Conservation (phyloP, 2,113 vertebrate genomes). For the Strix aluco region DNA sequence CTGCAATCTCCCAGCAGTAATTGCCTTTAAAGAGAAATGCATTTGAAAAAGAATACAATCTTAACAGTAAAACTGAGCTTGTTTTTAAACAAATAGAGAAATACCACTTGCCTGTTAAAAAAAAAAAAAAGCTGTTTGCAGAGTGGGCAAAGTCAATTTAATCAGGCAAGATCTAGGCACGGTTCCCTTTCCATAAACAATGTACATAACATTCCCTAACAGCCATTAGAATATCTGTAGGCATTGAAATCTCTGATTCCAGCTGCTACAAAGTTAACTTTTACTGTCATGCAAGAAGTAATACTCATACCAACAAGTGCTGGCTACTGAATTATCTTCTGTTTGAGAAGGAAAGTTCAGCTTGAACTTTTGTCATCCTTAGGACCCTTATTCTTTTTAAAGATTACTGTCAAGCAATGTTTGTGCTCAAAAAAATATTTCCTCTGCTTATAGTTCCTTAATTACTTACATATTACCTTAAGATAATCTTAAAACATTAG, state of each 20-base stretch:
- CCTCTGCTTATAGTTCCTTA: background rate
- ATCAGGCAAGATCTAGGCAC: background rate
- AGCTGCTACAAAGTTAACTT: background rate
- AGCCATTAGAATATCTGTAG: background rate
- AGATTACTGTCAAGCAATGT: background rate
- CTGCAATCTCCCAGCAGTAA: background rate
- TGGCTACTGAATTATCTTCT: background rate
- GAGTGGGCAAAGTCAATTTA: background rate
- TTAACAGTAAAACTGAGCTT: background rate
- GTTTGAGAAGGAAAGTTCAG: background rate
- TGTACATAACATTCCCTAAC: background rate
- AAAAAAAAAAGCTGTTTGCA: background rate
- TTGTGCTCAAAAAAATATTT: background rate
- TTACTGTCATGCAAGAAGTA: background rate
- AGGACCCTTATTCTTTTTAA: background rate
- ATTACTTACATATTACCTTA: slow-evolving; percentile 36
- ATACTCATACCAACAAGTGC: background rate
- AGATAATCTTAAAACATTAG: slow-evolving; percentile 42
- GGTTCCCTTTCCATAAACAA: background rate
- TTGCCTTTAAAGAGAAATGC: background rate
- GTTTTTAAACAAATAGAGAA: background rate
- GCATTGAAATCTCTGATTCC: background rate
- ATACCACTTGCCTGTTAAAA: background rate
- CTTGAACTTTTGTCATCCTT: background rate
- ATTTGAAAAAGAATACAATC: background rate